Conservation (phyloP, 2,113 vertebrate species). For the Murina feae region DNA sequence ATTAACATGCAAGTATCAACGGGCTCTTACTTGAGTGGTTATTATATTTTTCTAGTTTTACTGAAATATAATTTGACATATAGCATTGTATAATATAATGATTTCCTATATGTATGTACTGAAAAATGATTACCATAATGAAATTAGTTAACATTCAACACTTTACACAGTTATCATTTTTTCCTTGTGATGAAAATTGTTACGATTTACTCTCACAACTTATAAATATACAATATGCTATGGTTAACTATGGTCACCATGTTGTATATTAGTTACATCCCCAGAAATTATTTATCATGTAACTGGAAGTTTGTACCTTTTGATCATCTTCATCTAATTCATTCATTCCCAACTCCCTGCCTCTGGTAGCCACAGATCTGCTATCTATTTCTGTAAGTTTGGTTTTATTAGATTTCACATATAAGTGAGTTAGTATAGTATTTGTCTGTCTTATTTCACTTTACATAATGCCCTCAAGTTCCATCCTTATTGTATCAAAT, state of each 20-base stretch:
- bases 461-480: background rate
- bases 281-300: background rate
- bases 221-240: background rate
- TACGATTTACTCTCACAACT: background rate
- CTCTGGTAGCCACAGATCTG: background rate
- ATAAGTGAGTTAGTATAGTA: background rate
- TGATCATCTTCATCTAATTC: background rate
- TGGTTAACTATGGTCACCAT: background rate
- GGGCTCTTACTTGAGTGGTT: background rate
- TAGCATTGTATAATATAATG: background rate
- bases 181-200: background rate
- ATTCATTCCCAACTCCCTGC: background rate
- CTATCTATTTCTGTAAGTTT: background rate
- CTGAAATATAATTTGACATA: background rate
- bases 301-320: background rate
- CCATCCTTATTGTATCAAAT: background rate
- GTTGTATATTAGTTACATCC: background rate
- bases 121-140: background rate
- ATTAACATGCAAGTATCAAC: background rate
- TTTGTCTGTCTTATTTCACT: background rate
- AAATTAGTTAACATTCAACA: background rate
- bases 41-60: background rate
- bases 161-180: background rate
- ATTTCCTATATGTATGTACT: background rate
- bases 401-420: background rate